Base-by-base conservation (phyloP, 2,888 invertebrate species). In the Diarsia rubi region DNA sequence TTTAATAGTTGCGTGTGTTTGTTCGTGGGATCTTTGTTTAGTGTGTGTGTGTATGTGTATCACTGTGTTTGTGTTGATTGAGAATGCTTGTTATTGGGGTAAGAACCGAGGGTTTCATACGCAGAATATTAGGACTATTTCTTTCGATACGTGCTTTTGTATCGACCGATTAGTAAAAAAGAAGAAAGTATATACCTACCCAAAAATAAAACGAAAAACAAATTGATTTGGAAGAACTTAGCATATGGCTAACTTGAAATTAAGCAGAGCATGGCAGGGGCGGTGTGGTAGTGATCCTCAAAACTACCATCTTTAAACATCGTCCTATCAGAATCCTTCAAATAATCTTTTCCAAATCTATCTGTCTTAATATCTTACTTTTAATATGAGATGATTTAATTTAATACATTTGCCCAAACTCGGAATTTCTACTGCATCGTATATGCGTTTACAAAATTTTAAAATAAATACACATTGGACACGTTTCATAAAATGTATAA, bases 1-100 rank as follows among this genome's bases (percentile, higher is more conserved):
- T 77, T 79, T 64, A 81, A 73, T 75, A 71, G 76, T 78, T 70
- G 65, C 59, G 27, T 73, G 60, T 81, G 78, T 79, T 79, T 85
- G 78, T 79, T 78, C 52, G 52, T 24, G 42, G 57, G 67, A 64
- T 76, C 47, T 77, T 62, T 81, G 72, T 73, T 57, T 45, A 24
- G 16, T 62, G 42, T 75, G 54, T 59, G 63, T 71, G 14, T 52
- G 31, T 60, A 6, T 57, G 60, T 21, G 37, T 37, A n/a, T n/a
- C n/a, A n/a, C n/a, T 69, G 27, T 70, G 54, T 71, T 70, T 69
- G 49, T 47, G 68, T 79, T 70, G 63, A 81, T 76, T 75, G 63
- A 74, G 60, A 82, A 60, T 64, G 47, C 63, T 24, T 12, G 52
- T 49, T 12, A 12, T 52, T 57, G 44, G 1, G 45, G 27, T n/a